phyloP scores from a whole-genome alignment of 2,113 vertebrate genomes.

The Ardeotis arabs region DNA sequence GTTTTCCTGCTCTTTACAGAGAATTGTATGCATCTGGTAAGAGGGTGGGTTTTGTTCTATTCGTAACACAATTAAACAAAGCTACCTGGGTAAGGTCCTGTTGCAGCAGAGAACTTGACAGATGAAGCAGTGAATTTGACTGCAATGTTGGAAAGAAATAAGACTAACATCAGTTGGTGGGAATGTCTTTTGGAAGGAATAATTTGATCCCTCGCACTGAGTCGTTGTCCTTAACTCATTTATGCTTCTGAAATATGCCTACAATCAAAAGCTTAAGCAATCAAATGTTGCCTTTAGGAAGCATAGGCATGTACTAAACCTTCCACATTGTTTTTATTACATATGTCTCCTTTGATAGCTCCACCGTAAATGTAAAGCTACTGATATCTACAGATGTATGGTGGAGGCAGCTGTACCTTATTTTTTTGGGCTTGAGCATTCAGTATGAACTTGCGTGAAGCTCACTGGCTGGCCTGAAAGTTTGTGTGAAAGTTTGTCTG shows the following conservation, averaged over 20 bases:
- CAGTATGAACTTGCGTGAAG: neutral
- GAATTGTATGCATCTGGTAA: neutral
- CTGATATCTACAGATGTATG: neutral
- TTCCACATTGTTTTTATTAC: neutral
- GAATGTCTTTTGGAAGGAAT: neutral
- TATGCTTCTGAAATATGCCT: neutral
- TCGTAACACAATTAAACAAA: neutral
- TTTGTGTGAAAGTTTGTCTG: constrained; percentile 76
- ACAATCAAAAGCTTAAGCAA: neutral
- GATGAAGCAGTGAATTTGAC: neutral
- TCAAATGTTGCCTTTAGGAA: neutral
- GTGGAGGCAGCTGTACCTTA: neutral
- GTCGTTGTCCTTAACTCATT: neutral
- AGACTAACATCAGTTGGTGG: neutral
- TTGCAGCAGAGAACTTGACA: neutral
- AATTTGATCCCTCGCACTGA: neutral
- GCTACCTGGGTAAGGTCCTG: neutral
- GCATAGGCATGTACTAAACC: neutral
- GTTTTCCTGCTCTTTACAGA: neutral
- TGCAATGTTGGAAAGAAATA: neutral
- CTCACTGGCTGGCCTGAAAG: constrained; percentile 29
- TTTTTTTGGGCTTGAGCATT: neutral
- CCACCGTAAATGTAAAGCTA: neutral
- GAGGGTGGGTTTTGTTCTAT: neutral
- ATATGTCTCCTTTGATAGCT: neutral